phyloP scores from a whole-genome alignment of 2,113 vertebrate species.

The Scophthalmus maximus region DNA sequence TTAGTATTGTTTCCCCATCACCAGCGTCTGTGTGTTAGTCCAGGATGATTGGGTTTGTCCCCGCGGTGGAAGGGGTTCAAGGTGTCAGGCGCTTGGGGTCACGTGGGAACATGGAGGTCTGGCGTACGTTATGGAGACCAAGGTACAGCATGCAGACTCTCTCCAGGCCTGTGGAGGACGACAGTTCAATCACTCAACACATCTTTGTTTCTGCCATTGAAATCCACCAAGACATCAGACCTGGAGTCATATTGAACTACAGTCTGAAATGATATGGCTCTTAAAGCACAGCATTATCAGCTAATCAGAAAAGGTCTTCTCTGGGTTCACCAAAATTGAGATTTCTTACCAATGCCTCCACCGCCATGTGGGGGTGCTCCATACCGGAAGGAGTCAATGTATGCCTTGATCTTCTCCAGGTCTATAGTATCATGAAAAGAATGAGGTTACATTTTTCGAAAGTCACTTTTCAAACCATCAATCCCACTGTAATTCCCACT shows the following conservation, averaged over 20 bases:
- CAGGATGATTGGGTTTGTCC: conserved; percentile 7
- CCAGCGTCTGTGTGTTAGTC: conserved; percentile 21
- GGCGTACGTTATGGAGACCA: conserved; percentile 95
- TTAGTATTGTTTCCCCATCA: conserved; percentile 51
- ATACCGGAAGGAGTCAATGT: conserved; percentile 97
- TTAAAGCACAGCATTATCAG: neutral
- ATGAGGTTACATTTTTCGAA: neutral
- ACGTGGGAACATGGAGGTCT: conserved; percentile 98
- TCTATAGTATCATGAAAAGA: conserved; percentile 78
- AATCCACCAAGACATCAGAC: too few relatives aligned
- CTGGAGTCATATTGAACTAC: neutral
- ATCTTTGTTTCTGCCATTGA: neutral
- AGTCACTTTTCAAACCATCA: neutral
- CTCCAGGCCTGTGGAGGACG: conserved; percentile 89
- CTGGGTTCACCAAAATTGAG: neutral
- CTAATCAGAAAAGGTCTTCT: neutral
- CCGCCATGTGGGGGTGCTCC: conserved; percentile 97
- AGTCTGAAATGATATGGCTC: neutral
- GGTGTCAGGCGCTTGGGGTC: conserved; percentile 98
- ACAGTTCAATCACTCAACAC: neutral
- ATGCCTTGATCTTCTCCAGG: conserved; percentile 98
- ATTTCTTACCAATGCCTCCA: conserved; percentile 93
- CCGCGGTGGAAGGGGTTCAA: conserved; percentile 68
- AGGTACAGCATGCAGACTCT: conserved; percentile 98
- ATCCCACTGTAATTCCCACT: neutral